Evolutionary conservation across 2,888 invertebrate species (phyloP), one percentile per base, ranked within the genome.

Genomic region (Pseudeuparius sepicola): DNA sequence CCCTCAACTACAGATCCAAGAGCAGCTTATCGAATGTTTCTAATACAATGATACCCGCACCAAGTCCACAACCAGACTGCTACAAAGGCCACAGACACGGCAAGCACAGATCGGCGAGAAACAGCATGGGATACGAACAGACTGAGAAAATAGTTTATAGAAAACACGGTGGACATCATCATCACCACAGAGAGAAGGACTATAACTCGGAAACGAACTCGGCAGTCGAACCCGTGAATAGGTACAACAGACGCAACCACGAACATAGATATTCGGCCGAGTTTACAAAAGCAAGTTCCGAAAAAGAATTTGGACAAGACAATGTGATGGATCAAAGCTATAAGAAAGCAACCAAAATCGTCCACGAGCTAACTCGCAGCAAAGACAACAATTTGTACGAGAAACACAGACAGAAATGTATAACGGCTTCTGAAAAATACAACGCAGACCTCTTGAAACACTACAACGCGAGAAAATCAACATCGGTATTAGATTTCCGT

Each of bases 191-290:
- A 17, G 59, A 61, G 23, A 58, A 56, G 33, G 73, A 73, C 56
- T 74, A 74, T 57, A 66, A 60, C 53, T 70, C 72, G 2, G 73
- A 74, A 53, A 71, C 71, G 11, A 72, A 72, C 47, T 72, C 71
- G 59, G 41, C 66, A 64, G 42, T 67, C 65, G 54, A 70, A 64
- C 64, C 68, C 12, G 36, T 44, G 15, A 40, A 42, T 9, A 41
- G 48, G 27, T 49, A 52, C 15, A 53, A 49, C 28, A 49, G 47
- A 32, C 48, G 46, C 34, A 54, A 51, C 17, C 42, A 45, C n/a
- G 42, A 48, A 11, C 41, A 52, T 14, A 38, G 52, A 18, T 49
- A 47, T 29, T 43, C 50, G 10, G 41, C 40, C 16, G 50, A 52
- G 29, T 43, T 51, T 37, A 40, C 48, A 11, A 50, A 48, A 34